phyloP scores from a whole-genome alignment of 2,113 vertebrate genomes.

The Oryzias curvinotus region DNA sequence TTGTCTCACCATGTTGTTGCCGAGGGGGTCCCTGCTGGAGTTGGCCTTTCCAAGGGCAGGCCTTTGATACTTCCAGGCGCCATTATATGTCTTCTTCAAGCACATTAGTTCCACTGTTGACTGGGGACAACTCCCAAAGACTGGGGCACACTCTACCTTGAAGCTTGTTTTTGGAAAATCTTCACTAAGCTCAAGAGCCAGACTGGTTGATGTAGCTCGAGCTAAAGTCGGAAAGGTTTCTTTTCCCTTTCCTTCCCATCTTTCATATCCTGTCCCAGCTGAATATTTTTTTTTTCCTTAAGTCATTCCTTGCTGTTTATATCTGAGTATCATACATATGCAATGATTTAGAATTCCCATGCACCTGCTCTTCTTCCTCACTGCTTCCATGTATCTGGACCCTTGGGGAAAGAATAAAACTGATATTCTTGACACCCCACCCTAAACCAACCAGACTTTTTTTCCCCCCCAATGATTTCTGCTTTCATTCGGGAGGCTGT shows the following conservation, averaged over 20 bases:
- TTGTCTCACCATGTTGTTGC: constrained; percentile 60
- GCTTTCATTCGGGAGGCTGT: constrained; percentile 25
- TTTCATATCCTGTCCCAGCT: constrained; percentile 24
- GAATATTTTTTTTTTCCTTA: constrained; percentile 28
- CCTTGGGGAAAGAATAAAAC: constrained; percentile 51
- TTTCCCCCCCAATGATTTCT: constrained; percentile 17
- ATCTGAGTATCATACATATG: constrained; percentile 59
- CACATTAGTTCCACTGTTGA: constrained; percentile 74
- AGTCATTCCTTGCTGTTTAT: constrained; percentile 31
- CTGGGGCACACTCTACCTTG: constrained; percentile 18
- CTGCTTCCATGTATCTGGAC: constrained; percentile 46
- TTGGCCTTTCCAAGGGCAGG: constrained; percentile 42
- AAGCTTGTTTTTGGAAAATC: constrained; percentile 19
- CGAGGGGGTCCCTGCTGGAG: constrained; percentile 43
- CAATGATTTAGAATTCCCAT: constrained; percentile 67
- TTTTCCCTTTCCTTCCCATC: constrained; percentile 22
- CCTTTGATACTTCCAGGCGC: constrained; percentile 67
- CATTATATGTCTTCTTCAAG: constrained; percentile 64
- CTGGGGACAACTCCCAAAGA: constrained; percentile 45
- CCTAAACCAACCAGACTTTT: constrained; percentile 14
- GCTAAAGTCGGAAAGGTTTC: constrained; percentile 15
- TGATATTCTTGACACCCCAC: constrained; percentile 36
- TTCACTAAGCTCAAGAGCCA: constrained; percentile 20
- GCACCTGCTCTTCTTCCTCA: constrained; percentile 67
- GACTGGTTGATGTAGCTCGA: constrained; percentile 1